Evolutionary conservation across 64 coral and sea anemone species (phyloP), one percentile per base, ranked within the genome.

Genomic region (Pachyseris speciosa): DNA sequence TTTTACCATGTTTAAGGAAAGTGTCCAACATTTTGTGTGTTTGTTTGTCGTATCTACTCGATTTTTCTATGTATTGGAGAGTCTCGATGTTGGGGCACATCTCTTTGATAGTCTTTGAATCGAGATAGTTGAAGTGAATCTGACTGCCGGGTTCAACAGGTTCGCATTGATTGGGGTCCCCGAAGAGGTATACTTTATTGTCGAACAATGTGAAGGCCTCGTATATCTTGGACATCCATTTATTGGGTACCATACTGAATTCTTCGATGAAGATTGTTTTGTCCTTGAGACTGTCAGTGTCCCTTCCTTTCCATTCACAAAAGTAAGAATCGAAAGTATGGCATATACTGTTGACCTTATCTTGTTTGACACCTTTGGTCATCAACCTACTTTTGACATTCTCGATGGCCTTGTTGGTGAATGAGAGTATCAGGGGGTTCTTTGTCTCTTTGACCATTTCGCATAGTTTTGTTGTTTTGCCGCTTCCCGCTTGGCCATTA

Each of bases 201-300:
- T 69, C 36, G 17, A 37, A 83, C 12, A n/a, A 51, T 12, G 26
- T 83, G 19, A 32, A 83, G 28, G 88, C 64, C 24, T 72, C 10
- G 1, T 91, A 91, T 1, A 91, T 81, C 27, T 0, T 49, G 0
- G 63, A 69, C 4, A 83, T 81, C 76, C 44, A 83, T 41, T 83
- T 72, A 27, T 91, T 83, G 10, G 76, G 75, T 5, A 91, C 28
- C 75, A 83, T 91, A 22, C 40, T 70, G 4, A 69, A 91, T 64
- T 91, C 88, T 69, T 91, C 88, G 12, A 83, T 69, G 9, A 91
- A 91, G 0, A 91, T 38, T 0, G 74, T 55, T 29, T 91, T 83
- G 15, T 83, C 19, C 2, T 51, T 10, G 0, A 91, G 17, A 40
- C 28, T 57, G 20, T 89, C 26, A 1, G 76, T 39, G 13, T 77